phyloP scores from a whole-genome alignment of 2,888 invertebrate genomes.

The Rugalucina vietnamica region DNA sequence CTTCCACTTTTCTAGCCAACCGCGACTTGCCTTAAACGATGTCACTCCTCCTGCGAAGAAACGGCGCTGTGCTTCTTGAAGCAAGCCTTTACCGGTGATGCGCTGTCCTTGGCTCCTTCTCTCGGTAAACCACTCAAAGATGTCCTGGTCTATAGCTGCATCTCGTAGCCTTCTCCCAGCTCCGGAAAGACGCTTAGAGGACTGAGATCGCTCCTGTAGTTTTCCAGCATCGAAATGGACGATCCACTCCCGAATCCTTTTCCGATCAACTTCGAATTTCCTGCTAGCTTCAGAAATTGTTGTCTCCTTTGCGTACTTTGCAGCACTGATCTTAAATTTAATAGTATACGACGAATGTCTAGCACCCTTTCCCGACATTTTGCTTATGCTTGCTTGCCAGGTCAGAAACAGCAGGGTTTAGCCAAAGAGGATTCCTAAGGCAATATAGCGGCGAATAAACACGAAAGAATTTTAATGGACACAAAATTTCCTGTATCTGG shows the following conservation, averaged over 20 bases:
- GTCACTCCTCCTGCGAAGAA: constrained; percentile 5
- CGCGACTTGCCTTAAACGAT: constrained; percentile 24
- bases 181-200: constrained; percentile 19
- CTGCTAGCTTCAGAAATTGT: constrained; percentile 17
- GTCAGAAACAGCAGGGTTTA: no score
- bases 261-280: constrained; percentile 12
- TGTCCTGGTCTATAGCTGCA: background rate
- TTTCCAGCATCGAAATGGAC: background rate
- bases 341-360: background rate
- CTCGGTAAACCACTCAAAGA: constrained; percentile 36
- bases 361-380: background rate
- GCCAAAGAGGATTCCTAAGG: no score
- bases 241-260: background rate
- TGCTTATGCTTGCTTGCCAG: background rate
- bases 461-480: no score
- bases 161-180: constrained; percentile 1
- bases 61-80: constrained; percentile 25
- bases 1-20: constrained; percentile 32
- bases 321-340: constrained; percentile 19
- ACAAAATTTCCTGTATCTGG: no score
- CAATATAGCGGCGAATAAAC: no score
- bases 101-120: background rate
- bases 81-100: constrained; percentile 24
- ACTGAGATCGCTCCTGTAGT: background rate
- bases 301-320: constrained; percentile 21